Percentiles rank a stretch among this genome's conserved stretches.
Evolutionary conservation across 2,888 invertebrate species (phyloP).

Genomic region (Drosophila tripunctata): DNA sequence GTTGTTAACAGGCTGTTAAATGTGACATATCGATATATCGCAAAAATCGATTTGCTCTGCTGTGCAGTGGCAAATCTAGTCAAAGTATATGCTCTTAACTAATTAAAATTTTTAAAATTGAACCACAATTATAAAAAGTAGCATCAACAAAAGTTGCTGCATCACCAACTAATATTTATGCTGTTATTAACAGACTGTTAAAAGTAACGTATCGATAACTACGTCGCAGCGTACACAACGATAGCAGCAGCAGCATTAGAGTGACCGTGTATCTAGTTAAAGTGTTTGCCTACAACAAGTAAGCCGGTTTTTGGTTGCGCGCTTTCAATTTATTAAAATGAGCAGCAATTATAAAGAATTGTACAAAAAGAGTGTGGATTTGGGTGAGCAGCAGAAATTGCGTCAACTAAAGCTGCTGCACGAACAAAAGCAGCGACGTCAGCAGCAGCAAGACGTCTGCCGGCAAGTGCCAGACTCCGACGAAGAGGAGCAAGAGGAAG

Average conservation of each 20-base stretch:
- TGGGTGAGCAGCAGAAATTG: conserved; percentile 64
- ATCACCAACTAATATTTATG: no score
- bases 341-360: conserved; percentile 55
- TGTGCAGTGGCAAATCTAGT: no score
- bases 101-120: no score
- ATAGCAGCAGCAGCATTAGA: conserved; percentile 21
- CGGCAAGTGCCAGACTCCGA: conserved; percentile 36
- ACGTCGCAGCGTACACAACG: no score
- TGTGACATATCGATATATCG: no score
- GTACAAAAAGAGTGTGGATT: conserved; percentile 55
- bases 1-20: no score
- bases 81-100: no score
- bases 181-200: no score
- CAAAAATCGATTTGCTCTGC: no score
- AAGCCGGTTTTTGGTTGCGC: conserved; percentile 33
- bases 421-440: conserved; percentile 80
- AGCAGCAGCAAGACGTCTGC: conserved; percentile 68
- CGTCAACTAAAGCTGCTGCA: conserved; percentile 73
- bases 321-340: neutral
- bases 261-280: conserved; percentile 1
- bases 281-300: neutral
- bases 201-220: no score
- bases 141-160: no score
- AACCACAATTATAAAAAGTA: no score
- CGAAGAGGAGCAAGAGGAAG: conserved; percentile 3